Evolutionary conservation across 2,888 invertebrate species (phyloP).

Genomic region (Diarsia dahlii): DNA sequence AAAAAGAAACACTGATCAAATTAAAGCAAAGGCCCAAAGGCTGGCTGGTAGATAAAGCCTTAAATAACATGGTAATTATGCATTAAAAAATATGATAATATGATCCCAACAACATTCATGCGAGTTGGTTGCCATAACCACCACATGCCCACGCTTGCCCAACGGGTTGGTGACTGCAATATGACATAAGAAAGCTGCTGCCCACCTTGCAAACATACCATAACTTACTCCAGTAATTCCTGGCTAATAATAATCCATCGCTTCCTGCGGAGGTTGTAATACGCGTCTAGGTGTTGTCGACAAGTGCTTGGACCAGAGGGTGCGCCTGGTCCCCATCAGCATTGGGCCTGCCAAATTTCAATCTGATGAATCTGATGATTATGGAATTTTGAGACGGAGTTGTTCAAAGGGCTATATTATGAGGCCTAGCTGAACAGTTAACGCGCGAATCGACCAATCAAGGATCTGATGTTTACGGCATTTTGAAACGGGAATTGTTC

Average conservation of each 20-base stretch:
- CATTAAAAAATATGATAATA: not conserved
- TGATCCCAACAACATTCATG: not conserved
- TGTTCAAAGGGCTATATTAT: too few species aligned
- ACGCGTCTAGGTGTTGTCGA: conserved; percentile 54
- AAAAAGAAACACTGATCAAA: not conserved
- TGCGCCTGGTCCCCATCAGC: conserved; percentile 53
- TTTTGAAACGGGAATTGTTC: not conserved
- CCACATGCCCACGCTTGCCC: conserved; percentile 9
- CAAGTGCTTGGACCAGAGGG: conserved; percentile 58
- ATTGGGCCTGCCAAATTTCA: conserved; percentile 57
- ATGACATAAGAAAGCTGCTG: conserved; percentile 21
- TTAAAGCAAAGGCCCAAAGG: not conserved
- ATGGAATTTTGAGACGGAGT: conserved; percentile 16
- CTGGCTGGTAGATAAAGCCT: not conserved
- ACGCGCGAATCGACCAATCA: too few species aligned
- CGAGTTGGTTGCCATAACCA: not conserved
- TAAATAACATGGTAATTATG: not conserved
- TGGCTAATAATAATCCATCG: conserved; percentile 49
- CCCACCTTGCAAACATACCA: conserved; percentile 27
- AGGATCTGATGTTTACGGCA: conserved; percentile 47
- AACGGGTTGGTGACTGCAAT: conserved; percentile 3
- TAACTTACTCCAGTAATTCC: conserved; percentile 49
- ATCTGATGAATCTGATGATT: conserved; percentile 55
- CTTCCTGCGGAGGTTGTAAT: conserved; percentile 55
- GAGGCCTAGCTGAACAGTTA: too few species aligned